phyloP scores from a whole-genome alignment of 2,113 vertebrate species.

The Leuciscus idus region DNA sequence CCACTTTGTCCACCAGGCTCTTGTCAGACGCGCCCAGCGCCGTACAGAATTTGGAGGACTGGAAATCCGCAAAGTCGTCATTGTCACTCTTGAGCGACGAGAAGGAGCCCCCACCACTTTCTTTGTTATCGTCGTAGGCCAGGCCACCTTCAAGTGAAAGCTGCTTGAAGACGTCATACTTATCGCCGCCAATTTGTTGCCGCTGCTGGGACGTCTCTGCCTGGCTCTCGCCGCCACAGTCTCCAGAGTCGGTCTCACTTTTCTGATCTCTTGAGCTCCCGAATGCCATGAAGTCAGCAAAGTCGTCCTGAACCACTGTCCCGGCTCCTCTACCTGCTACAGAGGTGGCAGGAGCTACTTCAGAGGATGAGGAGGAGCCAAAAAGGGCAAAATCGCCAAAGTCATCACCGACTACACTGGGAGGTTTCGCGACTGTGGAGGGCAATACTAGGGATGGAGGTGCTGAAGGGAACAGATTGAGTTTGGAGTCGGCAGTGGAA shows the following conservation, averaged over 20 bases:
- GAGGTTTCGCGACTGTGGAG: slow-evolving; percentile 73
- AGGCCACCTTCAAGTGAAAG: slow-evolving; percentile 85
- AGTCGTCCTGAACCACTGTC: slow-evolving; percentile 85
- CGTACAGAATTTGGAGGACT: slow-evolving; percentile 89
- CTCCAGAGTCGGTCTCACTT: slow-evolving; percentile 48
- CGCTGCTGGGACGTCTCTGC: slow-evolving; percentile 57
- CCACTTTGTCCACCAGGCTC: slow-evolving; percentile 89
- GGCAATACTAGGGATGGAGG: slow-evolving; percentile 68
- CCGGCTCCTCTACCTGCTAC: slow-evolving; percentile 64
- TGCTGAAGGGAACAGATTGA: slow-evolving; percentile 65
- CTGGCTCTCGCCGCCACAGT: slow-evolving; percentile 65
- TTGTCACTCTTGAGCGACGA: slow-evolving; percentile 79
- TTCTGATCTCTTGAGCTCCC: slow-evolving; percentile 77
- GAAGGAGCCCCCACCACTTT: slow-evolving; percentile 74
- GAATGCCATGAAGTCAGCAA: slow-evolving; percentile 98
- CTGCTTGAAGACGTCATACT: slow-evolving; percentile 91
- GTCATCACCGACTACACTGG: slow-evolving; percentile 78
- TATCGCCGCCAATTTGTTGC: slow-evolving; percentile 75
- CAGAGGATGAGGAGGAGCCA: slow-evolving; percentile 79
- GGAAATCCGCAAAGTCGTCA: slow-evolving; percentile 94
- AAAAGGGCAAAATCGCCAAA: slow-evolving; percentile 96
- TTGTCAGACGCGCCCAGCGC: slow-evolving; percentile 80
- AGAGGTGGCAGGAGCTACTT: slow-evolving; percentile 58
- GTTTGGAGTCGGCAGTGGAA: slow-evolving; percentile 68
- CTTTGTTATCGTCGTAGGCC: slow-evolving; percentile 84